Evolutionary conservation across 2,113 vertebrate species (phyloP), one percentile per base, ranked within the genome.

Genomic region (Colaptes auratus): DNA sequence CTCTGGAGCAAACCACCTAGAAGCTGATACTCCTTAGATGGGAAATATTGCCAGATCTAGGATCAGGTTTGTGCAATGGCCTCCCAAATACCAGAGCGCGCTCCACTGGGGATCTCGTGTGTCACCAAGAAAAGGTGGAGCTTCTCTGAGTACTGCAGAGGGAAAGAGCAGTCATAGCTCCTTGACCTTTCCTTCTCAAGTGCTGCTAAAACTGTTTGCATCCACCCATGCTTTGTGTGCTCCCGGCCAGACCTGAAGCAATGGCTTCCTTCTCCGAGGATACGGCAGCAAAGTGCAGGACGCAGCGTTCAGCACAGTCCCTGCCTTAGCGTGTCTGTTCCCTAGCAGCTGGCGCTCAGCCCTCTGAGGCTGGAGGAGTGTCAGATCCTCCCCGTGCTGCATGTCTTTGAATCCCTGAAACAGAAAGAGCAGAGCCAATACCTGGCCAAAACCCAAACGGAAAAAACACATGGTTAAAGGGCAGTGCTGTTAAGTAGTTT

Each of bases 361-460:
- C 82, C 82, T 96, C 48, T 30, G 72, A 80, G 64, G 56, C 85
- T 96, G 82, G 78, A 95, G 60, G 18, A 48, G 46, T 64, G 87
- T 95, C 85, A 86, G 7, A 77, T 76, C 31, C 88, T 71, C 59
- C 3, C 24, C 44, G 4, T 75, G 71, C 55, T 5, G 0, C 75
- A 25, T 60, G 42, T 70, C 64, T 85, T 71, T 86, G 56, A 56
- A 73, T 20, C 75, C 64, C 85, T 53, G 79, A 92, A 74, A 72
- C 85, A 93, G 85, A 92, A 88, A 72, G 69, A 89, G 69, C 91
- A 77, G 69, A 86, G 79, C 44, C 2, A 0, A 88, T 71, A 36
- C 64, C 94, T 96, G 94, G 94, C 89, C 73, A 83, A 80, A 89
- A 61, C 76, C 93, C 95, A 96, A 71, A 91, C 13, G 8, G 96